Base-by-base conservation (phyloP, 2,113 vertebrate species). In the Zapus hudsonius region DNA sequence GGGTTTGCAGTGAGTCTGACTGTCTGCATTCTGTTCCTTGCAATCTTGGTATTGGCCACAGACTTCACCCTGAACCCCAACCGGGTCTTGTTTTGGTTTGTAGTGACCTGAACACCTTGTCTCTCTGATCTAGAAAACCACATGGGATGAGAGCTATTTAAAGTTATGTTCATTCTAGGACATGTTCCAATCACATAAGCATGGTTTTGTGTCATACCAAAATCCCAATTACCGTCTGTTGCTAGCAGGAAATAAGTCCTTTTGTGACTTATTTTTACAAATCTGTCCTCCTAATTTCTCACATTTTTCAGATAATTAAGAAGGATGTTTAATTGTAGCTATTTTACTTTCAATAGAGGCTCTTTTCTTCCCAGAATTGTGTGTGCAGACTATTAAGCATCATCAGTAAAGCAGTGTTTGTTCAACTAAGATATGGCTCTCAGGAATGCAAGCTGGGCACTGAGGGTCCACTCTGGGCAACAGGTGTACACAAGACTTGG, bases 261-360 rank as follows among this genome's bases (percentile, higher is more conserved):
- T 69, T 92, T 95, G 91, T 15, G 38, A 74, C 36, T 91, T 85
- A 17, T 76, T 97, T 93, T 90, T 86, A 90, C 40, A 95, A 88
- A 89, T 91, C 76, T 87, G 59, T 76, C 44, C 69, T n/a, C 82
- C n/a, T 44, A 84, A 64, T 44, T 75, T 88, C 86, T 92, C 72
- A 42, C 52, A 47, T 67, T 91, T 42, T 70, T 69, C 59, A 93
- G 86, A 90, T 85, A 92, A 94, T 96, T 93, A 92, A 82, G 80
- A 42, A 82, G 38, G 81, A 12, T 84, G 47, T 78, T 80, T 80
- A 86, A 94, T 36, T 87, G 38, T 76, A 84, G 69, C 83, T 75
- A 61, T 90, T 93, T 76, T 81, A 57, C 63, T 92, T 74, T 94
- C 87, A 84, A 82, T 11, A 81, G 90, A 75, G 36, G 72, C 40